These are phyloP conservation scores for Nebria salina DNA, from an alignment of 2,888 invertebrate species.

Conservation along the genomic window DNA sequence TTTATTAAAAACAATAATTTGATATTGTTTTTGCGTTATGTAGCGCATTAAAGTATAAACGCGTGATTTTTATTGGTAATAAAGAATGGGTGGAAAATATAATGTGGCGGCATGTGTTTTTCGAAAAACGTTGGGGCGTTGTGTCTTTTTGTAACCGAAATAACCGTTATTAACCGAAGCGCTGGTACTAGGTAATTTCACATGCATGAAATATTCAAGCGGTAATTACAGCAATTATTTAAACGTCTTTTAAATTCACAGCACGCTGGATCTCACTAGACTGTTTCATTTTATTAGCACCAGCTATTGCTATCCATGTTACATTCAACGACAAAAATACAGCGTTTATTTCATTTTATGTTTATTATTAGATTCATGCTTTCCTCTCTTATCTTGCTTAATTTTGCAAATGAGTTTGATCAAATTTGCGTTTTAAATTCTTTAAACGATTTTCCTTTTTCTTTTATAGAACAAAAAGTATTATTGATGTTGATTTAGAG, in stretches of 20 bases:
- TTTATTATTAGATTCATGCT: background rate
- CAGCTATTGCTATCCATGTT: background rate
- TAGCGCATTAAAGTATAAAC: background rate
- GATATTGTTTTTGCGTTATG: constrained; percentile 6
- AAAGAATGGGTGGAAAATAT: background rate
- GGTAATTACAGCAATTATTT: constrained; percentile 34
- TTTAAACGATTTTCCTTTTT: background rate
- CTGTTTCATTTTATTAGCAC: constrained; percentile 33
- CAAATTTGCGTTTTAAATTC: background rate
- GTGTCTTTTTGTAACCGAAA: constrained; percentile 27
- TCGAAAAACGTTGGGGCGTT: background rate
- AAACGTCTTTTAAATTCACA: constrained; percentile 34
- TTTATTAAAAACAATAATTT: background rate
- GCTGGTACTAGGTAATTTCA: constrained; percentile 14
- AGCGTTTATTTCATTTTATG: background rate
- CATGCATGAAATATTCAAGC: constrained; percentile 37
- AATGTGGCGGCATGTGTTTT: constrained; percentile 8
- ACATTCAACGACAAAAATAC: background rate
- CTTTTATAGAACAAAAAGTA: background rate
- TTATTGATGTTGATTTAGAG: too few relatives aligned
- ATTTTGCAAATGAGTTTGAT: background rate
- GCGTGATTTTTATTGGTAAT: background rate
- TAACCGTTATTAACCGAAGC: constrained; percentile 30
- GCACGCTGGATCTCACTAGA: constrained; percentile 23
- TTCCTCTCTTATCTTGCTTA: background rate